Evolutionary conservation across 2,113 vertebrate species (phyloP).

Genomic region (Caracal caracal): DNA sequence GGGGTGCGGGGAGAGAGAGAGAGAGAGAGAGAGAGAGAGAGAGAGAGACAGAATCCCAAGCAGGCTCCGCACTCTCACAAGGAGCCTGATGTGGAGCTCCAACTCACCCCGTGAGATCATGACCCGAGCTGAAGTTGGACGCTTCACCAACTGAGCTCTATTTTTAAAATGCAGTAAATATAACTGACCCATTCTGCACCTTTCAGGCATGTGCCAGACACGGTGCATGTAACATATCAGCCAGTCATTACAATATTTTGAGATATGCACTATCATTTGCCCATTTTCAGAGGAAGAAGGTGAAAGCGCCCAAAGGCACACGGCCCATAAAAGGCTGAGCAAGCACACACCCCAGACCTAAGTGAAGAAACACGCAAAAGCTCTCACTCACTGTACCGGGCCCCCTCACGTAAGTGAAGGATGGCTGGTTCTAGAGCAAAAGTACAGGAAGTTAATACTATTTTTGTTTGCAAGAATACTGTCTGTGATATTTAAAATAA

Average conservation of each 20-base stretch:
- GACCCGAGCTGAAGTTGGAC: no score
- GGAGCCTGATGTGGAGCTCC: no score
- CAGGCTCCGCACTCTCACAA: no score
- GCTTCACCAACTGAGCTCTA: not conserved
- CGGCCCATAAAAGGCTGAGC: not conserved
- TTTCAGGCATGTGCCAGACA: not conserved
- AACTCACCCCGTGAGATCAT: no score
- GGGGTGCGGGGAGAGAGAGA: accelerated
- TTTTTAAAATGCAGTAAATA: not conserved
- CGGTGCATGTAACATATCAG: not conserved
- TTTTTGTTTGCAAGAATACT: not conserved
- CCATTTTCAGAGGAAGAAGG: not conserved
- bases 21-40: no score
- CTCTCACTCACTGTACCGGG: not conserved
- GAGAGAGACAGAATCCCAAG: no score
- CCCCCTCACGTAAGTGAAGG: not conserved
- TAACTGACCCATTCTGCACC: not conserved
- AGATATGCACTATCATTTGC: not conserved
- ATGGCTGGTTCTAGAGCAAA: not conserved
- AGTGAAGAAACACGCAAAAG: not conserved
- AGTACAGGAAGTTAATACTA: not conserved
- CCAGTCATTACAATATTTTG: not conserved
- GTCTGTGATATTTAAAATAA: not conserved
- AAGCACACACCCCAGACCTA: not conserved
- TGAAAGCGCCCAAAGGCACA: not conserved